phyloP scores from a whole-genome alignment of 2,888 invertebrate species.

The Trissoscelio sp. region DNA sequence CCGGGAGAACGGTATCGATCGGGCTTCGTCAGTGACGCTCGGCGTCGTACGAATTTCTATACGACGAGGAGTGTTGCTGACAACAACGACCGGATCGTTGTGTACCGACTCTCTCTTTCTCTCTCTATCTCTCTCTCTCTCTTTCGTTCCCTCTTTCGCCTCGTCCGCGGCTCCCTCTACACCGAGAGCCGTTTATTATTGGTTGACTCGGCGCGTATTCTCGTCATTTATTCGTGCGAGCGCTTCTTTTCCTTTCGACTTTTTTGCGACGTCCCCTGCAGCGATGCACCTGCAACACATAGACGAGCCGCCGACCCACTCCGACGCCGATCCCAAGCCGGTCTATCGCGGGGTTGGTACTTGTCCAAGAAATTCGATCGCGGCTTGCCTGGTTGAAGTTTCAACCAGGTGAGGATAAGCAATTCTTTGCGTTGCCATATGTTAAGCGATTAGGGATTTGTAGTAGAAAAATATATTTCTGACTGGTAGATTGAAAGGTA shows the following conservation, averaged over 20 bases:
- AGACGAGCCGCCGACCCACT: constrained; percentile 21
- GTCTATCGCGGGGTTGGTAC: too few species aligned
- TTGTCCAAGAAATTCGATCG: too few species aligned
- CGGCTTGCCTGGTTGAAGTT: constrained; percentile 1
- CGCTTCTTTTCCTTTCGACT: constrained; percentile 62
- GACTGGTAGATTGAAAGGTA: too few species aligned
- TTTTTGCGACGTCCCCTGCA: constrained; percentile 54
- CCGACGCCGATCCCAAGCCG: background rate
- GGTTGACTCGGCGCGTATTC: constrained; percentile 65
- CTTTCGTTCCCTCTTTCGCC: constrained; percentile 42
- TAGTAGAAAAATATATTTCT: too few species aligned
- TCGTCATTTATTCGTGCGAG: constrained; percentile 61
- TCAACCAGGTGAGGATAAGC: constrained; percentile 4
- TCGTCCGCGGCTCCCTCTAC: constrained; percentile 45
- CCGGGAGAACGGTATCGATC: constrained; percentile 77
- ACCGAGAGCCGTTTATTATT: constrained; percentile 72
- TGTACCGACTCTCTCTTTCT: constrained; percentile 47
- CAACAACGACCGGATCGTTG: constrained; percentile 72
- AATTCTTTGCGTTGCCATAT: too few species aligned
- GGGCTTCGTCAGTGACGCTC: constrained; percentile 75
- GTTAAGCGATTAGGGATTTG: too few species aligned
- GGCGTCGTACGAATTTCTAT: constrained; percentile 76
- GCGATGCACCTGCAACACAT: constrained; percentile 60
- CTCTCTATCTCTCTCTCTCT: constrained; percentile 39
- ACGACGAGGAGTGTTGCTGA: constrained; percentile 76